Evolutionary conservation across 1,140 invertebrate species (phyloP), one percentile per base, ranked within the genome.

Genomic region (Drosophila navojoa): DNA sequence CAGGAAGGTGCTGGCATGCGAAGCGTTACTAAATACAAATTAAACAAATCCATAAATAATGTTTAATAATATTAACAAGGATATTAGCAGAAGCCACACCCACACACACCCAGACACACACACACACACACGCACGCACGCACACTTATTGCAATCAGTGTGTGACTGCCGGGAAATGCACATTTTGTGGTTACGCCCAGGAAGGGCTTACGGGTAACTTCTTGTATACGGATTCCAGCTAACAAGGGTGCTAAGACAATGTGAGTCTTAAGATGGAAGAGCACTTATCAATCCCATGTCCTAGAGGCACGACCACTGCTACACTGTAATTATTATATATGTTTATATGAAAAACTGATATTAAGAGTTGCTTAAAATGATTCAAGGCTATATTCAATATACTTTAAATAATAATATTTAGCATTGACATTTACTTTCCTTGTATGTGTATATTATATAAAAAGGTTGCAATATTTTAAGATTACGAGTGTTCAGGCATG

Each of bases 1-100:
- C 29, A n/a, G 32, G 35, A 29, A 57, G 67, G 32, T 55, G 59
- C 35, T 27, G 29, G 64, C 70, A 58, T 70, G 67, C 71, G 69
- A 73, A 77, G 71, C 81, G 79, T 87, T 82, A 91, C 90, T 91
- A 91, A 91, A 91, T 91, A 91, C 90, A 91, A 91, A 91, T 91
- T 91, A 91, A 91, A 91, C 90, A 91, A 91, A 91, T 91, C 90
- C 90, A 91, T 91, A 91, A 91, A 91, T 91, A 90, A 91, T 91
- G 90, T 91, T 91, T 91, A 91, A 91, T 91, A 91, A 90, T 85
- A 91, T 91, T 91, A 91, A 91, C 90, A 91, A 87, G 90, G 79
- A 91, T 90, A 91, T 91, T 91, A 91, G 90, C 86, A 81, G 77
- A 27, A 70, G 63, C 63, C 70, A 75, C 70, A 79, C 50, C 54